Conservation (phyloP, 1,140 invertebrate species). For the Diachasma alloeum region DNA sequence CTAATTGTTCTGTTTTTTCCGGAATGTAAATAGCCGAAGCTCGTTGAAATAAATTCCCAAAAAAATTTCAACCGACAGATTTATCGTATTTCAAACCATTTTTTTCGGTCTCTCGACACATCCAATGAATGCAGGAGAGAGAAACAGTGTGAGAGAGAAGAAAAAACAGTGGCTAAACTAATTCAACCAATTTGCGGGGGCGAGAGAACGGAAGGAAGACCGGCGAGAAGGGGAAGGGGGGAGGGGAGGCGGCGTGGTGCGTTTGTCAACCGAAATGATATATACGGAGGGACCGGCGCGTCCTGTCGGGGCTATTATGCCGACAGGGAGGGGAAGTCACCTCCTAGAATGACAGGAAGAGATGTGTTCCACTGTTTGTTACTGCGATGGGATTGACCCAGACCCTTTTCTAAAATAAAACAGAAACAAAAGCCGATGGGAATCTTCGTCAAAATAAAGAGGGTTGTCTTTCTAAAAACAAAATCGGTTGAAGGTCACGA, state of each 20-base stretch:
- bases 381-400: neutral
- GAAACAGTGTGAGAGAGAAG: too few species aligned
- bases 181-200: conserved; percentile 46
- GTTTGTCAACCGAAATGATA: conserved; percentile 32
- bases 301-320: conserved; percentile 26
- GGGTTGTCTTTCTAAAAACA: too few species aligned
- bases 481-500: too few species aligned
- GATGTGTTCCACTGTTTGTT: conserved; percentile 16
- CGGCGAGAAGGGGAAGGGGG: too few species aligned
- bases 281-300: conserved; percentile 11
- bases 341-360: conserved; percentile 40
- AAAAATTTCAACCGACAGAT: neutral
- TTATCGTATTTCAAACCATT: neutral
- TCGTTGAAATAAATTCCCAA: neutral
- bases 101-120: neutral
- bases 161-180: conserved; percentile 30
- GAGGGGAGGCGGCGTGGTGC: too few species aligned
- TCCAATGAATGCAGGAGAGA: too few species aligned
- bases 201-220: conserved; percentile 28
- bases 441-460: too few species aligned
- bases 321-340: conserved; percentile 21
- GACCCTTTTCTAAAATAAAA: too few species aligned
- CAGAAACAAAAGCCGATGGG: too few species aligned
- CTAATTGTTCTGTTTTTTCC: neutral
- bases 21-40: neutral